Conservation (phyloP, 2,888 invertebrate species). For the Eueremaeus valkanovi region DNA sequence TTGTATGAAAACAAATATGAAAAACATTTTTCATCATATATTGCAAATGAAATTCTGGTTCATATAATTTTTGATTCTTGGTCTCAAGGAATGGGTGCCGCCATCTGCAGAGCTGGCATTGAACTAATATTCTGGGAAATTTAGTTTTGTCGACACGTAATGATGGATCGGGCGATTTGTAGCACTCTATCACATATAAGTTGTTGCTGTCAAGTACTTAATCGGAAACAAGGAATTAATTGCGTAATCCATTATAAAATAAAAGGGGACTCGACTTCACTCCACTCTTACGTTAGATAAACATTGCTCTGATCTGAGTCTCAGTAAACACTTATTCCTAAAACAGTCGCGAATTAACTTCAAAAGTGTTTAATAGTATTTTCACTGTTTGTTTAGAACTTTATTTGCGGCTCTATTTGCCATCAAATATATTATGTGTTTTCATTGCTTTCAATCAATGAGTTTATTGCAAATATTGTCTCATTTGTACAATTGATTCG, state of each 20-base stretch:
- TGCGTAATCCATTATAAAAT: constrained; percentile 25
- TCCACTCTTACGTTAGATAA: neutral
- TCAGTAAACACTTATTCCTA: neutral
- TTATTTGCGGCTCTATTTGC: too few species aligned
- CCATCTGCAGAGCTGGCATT: neutral
- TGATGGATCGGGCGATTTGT: constrained; percentile 8
- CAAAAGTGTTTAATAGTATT: too few species aligned
- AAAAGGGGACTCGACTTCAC: too few species aligned
- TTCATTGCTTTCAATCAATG: too few species aligned
- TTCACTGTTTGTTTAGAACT: too few species aligned
- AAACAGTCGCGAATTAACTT: too few species aligned
- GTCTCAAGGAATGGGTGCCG: neutral
- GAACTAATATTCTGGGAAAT: neutral
- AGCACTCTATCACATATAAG: constrained; percentile 19
- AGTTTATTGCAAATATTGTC: too few species aligned
- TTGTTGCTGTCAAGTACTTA: constrained; percentile 17
- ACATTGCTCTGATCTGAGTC: neutral
- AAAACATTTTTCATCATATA: neutral
- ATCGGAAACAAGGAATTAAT: constrained; percentile 16
- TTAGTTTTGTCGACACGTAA: neutral
- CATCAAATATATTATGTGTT: too few species aligned
- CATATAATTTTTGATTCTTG: neutral
- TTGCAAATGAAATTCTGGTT: neutral
- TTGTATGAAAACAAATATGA: too few species aligned
- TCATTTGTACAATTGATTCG: too few species aligned